Percentiles rank a stretch among this genome's conserved stretches.
Evolutionary conservation across 2,797 vertebrate genomes (phyloP).

Genomic region (Coilia nasus): DNA sequence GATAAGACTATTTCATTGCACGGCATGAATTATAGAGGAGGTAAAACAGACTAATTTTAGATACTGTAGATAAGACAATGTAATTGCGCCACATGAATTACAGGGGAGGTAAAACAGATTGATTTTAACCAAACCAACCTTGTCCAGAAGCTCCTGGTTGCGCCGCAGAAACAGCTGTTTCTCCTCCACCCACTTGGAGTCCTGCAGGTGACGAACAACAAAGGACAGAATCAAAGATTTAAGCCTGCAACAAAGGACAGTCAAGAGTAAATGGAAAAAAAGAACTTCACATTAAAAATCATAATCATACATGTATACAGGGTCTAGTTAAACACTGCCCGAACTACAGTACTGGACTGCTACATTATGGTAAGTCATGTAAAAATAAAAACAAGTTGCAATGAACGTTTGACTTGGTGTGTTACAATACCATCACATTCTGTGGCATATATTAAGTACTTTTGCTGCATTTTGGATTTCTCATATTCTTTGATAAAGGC

Average conservation of each 20-base stretch:
- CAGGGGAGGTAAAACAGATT: neutral
- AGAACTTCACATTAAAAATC: no score
- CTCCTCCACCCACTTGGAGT: constrained; percentile 98
- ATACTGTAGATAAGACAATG: no score
- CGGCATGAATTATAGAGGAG: neutral
- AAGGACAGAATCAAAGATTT: no score
- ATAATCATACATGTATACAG: no score
- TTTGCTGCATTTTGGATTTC: no score
- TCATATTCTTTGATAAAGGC: neutral
- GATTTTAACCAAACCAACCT: constrained; percentile 72
- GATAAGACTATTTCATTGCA: neutral
- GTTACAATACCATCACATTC: no score
- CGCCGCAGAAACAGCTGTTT: constrained; percentile 95
- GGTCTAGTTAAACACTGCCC: neutral
- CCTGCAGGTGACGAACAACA: constrained; percentile 69
- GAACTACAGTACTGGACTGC: neutral
- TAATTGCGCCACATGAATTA: neutral
- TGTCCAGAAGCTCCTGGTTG: constrained; percentile 96
- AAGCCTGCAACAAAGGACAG: no score
- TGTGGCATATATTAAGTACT: no score
- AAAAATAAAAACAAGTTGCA: neutral
- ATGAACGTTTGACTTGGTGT: neutral
- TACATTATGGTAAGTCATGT: neutral
- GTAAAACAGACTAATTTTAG: neutral
- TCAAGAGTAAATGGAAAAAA: no score